Evolutionary conservation across 2,797 vertebrate species (phyloP).

Genomic region (Dallia pectoralis): DNA sequence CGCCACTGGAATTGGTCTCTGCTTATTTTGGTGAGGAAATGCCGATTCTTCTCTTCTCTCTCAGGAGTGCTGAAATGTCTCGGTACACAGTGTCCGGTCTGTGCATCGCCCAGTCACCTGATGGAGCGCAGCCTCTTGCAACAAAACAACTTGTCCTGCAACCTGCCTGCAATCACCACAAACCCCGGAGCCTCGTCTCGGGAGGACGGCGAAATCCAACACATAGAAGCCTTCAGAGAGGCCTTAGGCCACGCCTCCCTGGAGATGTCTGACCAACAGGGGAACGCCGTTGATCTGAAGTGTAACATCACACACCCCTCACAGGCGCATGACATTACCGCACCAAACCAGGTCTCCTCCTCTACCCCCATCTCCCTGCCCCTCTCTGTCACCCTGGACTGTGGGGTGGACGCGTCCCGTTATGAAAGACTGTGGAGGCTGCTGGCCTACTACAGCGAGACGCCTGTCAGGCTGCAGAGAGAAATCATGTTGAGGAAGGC

Average conservation of each 20-base stretch:
- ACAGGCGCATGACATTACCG: slow-evolving; percentile 63
- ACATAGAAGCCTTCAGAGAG: slow-evolving; percentile 62
- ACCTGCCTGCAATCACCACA: slow-evolving; percentile 75
- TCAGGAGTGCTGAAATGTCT: slow-evolving; percentile 88
- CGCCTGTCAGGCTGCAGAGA: slow-evolving; percentile 80
- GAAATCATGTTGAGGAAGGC: slow-evolving; percentile 76
- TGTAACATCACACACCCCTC: slow-evolving; percentile 78
- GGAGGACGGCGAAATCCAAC: slow-evolving; percentile 58
- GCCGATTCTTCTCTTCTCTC: slow-evolving; percentile 10
- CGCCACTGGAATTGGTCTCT: not conserved
- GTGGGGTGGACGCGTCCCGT: slow-evolving; percentile 77
- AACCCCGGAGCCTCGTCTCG: slow-evolving; percentile 56
- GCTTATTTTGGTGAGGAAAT: not conserved
- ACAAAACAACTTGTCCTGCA: slow-evolving; percentile 73
- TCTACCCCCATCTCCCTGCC: slow-evolving; percentile 64
- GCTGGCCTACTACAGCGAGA: slow-evolving; percentile 93
- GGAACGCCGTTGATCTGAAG: slow-evolving; percentile 77
- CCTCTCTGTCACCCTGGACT: slow-evolving; percentile 75
- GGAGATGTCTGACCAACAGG: slow-evolving; percentile 87
- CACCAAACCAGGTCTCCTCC: slow-evolving; percentile 58
- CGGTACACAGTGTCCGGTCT: slow-evolving; percentile 81
- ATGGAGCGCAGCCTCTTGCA: slow-evolving; percentile 74
- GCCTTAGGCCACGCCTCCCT: slow-evolving; percentile 77
- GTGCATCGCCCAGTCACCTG: slow-evolving; percentile 73
- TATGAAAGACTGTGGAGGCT: slow-evolving; percentile 92